Base-by-base conservation (phyloP, 2,113 vertebrate genomes). In the Tamias sibiricus region DNA sequence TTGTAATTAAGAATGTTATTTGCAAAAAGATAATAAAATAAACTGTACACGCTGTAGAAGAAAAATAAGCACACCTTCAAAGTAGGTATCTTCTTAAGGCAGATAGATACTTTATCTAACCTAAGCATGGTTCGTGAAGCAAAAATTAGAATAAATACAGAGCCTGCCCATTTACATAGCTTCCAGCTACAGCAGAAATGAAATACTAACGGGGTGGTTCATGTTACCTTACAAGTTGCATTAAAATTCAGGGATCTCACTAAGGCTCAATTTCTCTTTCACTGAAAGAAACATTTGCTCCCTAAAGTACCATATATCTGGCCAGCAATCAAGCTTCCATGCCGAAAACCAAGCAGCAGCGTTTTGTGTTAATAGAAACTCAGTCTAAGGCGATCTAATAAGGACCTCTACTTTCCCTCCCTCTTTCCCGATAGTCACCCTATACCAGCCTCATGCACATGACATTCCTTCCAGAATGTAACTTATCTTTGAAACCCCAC, bases 171-270 rank as follows among this genome's bases (percentile, higher is more conserved):
- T 40, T 71, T 35, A 81, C 62, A 92, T 1, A 95, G 52, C 66
- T 80, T 94, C 81, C 79, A 97, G 89, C 2, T 0, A 57, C n/a
- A 84, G 90, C 68, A 91, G 62, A 95, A 80, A 42, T 6, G 24
- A 87, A 90, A 96, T 0, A 77, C 88, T 97, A 97, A 97, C 92
- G 92, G 96, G 95, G 87, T 79, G 35, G 92, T 83, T 97, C 94
- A 77, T 71, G 40, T 97, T 96, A 97, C 96, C 66, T 98, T 96
- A 95, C 91, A 88, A 97, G 97, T 54, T 66, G 7, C 87, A 98
- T 96, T 98, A 97, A 98, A 98, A 98, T 97, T 97, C 97, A 98
- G 93, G 97, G 97, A 97, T 95, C 97, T 98, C 97, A 97, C 91
- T 97, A 95, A 1, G 0, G 90, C 97, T 97, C 90, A 97, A 96